These are phyloP conservation scores for Microtus richardsoni DNA, from an alignment of 2,113 vertebrate species.

Conservation along the genomic window DNA sequence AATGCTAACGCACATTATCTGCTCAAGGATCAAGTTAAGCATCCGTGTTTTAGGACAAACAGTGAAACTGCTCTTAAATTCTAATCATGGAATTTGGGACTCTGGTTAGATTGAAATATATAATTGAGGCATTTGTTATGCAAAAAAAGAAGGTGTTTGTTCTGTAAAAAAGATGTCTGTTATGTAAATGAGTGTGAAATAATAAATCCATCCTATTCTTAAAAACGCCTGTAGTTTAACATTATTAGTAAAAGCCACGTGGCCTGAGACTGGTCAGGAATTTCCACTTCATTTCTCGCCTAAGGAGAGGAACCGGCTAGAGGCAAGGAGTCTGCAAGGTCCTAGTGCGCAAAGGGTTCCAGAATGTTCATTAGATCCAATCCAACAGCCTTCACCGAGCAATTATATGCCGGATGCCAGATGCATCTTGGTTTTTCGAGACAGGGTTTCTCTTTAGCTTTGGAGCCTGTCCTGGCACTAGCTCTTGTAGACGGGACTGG, in stretches of 20 bases:
- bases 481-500: too few relatives aligned
- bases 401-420: neutral
- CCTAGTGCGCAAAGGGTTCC: neutral
- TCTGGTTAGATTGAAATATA: neutral
- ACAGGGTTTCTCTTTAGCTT: too few relatives aligned
- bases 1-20: conserved; percentile 56
- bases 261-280: neutral
- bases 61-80: conserved; percentile 58
- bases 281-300: neutral
- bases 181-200: neutral
- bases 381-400: neutral
- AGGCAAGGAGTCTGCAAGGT: neutral
- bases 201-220: conserved; percentile 13
- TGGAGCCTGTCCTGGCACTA: too few relatives aligned
- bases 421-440: too few relatives aligned
- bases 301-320: neutral
- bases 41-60: conserved; percentile 46
- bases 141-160: neutral
- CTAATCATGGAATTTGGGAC: conserved; percentile 33
- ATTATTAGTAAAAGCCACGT: neutral
- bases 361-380: neutral
- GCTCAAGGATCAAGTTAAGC: conserved; percentile 61
- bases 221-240: neutral
- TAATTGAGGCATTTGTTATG: neutral
- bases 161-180: neutral